A percentile compares a stretch with the other conserved stretches of the same genome.
Conservation (phyloP, 2,113 vertebrate genomes). For the Chitala chitala region DNA sequence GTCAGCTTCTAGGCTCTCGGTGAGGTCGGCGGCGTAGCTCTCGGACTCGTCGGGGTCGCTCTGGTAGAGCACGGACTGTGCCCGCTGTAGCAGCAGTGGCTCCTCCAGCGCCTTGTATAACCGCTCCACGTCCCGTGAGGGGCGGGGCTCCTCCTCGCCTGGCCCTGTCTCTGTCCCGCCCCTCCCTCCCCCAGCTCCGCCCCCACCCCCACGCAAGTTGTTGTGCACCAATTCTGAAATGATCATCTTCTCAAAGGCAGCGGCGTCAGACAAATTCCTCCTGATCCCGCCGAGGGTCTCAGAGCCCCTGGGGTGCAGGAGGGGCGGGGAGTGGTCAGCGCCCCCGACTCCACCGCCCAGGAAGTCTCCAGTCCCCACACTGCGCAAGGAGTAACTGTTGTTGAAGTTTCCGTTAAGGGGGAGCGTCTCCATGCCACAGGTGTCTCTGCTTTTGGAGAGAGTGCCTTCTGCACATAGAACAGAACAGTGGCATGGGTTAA, state of each 20-base stretch:
- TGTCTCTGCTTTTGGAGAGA: slow-evolving; percentile 74
- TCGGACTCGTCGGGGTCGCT: slow-evolving; percentile 86
- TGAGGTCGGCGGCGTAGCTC: slow-evolving; percentile 76
- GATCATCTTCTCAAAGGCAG: slow-evolving; percentile 92
- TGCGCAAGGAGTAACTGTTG: slow-evolving; percentile 88
- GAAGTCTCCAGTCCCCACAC: slow-evolving; percentile 76
- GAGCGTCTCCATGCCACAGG: slow-evolving; percentile 84
- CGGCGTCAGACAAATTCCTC: slow-evolving; percentile 79
- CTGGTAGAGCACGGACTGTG: slow-evolving; percentile 88
- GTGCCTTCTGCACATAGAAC: slow-evolving; percentile 68
- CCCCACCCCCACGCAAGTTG: slow-evolving; percentile 65
- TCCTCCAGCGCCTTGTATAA: slow-evolving; percentile 90
- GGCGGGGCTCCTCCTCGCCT: slow-evolving; percentile 48
- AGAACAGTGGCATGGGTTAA: background rate
- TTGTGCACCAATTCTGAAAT: slow-evolving; percentile 91
- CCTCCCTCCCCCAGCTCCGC: slow-evolving; percentile 39
- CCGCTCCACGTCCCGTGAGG: slow-evolving; percentile 80
- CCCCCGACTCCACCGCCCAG: slow-evolving; percentile 54
- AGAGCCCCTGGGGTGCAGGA: slow-evolving; percentile 61
- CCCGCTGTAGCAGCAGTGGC: slow-evolving; percentile 80
- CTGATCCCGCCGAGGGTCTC: slow-evolving; percentile 62
- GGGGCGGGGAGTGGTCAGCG: slow-evolving; percentile 44
- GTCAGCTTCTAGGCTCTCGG: slow-evolving; percentile 68
- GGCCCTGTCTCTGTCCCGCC: slow-evolving; percentile 21
- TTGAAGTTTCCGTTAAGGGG: slow-evolving; percentile 92